Evolutionary conservation across 92 coral and sea anemone genomes (phyloP), one percentile per base, ranked within the genome.

Genomic region (Zoanthus sociatus): DNA sequence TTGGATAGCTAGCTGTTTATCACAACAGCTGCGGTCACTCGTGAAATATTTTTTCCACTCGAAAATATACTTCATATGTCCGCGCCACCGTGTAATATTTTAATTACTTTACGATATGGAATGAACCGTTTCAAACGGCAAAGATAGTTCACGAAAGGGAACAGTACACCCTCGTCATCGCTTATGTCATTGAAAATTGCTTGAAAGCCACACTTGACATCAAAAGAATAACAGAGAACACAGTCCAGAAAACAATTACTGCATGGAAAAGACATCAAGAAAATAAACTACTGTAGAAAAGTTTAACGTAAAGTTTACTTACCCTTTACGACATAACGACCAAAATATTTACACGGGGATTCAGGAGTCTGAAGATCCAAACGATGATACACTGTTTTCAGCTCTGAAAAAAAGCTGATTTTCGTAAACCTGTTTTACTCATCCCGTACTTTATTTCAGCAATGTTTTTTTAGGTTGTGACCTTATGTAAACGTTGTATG

Each of bases 321-420:
- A 88, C 94, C 86, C 54, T 84, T 91, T 7, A 83, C 82, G 47
- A 89, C 94, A 78, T 88, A 91, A 54, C 89, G 86, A 8, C 92
- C 74, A 42, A 91, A 91, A 84, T 91, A 90, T 30, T 66, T 47
- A 50, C 94, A 91, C 2, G 92, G 83, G 1, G 83, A 58, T 61
- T 46, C 83, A 0, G 92, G 89, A 47, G 75, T 83, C 7, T 77
- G 50, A 17, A 91, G 73, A 79, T 91, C 94, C 84, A 91, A 64
- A 3, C 94, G 94, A 78, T 91, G 94, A 73, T 91, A 91, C 50
- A 91, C 37, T 33, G 88, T 88, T 53, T 71, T 78, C 11, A 76
- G 73, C 32, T 48, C 94, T 91, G 83, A 8, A 32, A 55, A 66
- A 91, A 54, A 53, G 1, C 42, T 1, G 8, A 14, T 53, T 53